Conservation (phyloP, 2,888 invertebrate genomes). For the Dicycla oo region DNA sequence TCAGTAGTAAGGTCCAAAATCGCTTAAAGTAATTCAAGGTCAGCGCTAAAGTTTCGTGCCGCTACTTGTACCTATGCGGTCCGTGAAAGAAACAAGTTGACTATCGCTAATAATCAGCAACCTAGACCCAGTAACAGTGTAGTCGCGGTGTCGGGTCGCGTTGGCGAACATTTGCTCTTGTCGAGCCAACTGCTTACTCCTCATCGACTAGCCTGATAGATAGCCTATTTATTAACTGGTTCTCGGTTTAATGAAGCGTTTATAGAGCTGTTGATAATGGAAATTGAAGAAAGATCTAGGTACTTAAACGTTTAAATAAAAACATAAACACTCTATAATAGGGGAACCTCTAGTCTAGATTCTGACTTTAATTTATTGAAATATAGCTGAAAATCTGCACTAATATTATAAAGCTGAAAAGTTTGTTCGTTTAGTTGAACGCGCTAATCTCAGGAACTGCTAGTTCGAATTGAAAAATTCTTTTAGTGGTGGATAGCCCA, state of each 20-base stretch:
- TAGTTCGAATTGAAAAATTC: too few relatives aligned
- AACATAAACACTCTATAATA: too few relatives aligned
- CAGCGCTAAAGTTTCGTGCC: too few relatives aligned
- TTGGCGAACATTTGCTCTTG: conserved; percentile 30
- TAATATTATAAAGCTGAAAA: too few relatives aligned
- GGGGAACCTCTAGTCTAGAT: not conserved
- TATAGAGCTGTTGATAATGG: conserved; percentile 25
- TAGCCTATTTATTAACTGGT: conserved; percentile 59
- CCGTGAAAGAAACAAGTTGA: conserved; percentile 27
- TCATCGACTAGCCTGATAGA: conserved; percentile 15
- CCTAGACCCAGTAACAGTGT: conserved; percentile 59
- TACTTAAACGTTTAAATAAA: too few relatives aligned
- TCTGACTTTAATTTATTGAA: not conserved
- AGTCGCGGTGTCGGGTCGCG: conserved; percentile 24
- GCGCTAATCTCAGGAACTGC: too few relatives aligned
- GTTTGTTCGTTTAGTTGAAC: too few relatives aligned
- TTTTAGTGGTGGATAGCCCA: too few relatives aligned
- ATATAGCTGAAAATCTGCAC: not conserved
- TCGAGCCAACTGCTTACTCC: conserved; percentile 50
- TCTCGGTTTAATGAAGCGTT: conserved; percentile 25
- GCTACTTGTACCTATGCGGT: conserved; percentile 5
- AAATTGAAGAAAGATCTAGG: not conserved
- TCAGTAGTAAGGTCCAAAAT: too few relatives aligned
- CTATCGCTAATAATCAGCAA: conserved; percentile 28
- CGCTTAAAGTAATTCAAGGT: too few relatives aligned